Percentiles rank a stretch among this genome's conserved stretches.
Evolutionary conservation across 35 echinoderm and acorn worm species (phyloP).

Genomic region (Apostichopus parvimensis): DNA sequence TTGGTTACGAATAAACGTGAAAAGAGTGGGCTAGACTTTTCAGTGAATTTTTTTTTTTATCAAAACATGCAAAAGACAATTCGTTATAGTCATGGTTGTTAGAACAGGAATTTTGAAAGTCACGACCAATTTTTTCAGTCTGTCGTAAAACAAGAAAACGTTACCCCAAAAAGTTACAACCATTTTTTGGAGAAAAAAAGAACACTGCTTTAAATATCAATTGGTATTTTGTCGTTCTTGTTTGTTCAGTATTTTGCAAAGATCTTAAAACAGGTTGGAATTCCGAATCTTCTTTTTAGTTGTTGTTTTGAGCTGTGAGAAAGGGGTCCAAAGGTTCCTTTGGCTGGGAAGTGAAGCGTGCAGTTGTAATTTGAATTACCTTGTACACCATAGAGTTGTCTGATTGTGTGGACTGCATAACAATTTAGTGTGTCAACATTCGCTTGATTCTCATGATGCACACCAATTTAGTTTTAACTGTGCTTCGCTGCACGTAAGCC

Average conservation of each 20-base stretch:
- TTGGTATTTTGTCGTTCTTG: not conserved
- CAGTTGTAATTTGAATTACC: not conserved
- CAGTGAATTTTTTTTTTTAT: too few species aligned
- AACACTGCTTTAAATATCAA: not conserved
- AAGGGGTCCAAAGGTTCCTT: slow-evolving; percentile 26
- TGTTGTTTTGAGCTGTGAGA: not conserved
- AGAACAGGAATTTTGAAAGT: too few species aligned
- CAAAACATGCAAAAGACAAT: too few species aligned
- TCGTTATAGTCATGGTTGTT: too few species aligned
- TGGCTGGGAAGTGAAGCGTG: slow-evolving; percentile 10
- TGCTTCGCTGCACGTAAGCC: too few species aligned
- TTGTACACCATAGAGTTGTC: not conserved
- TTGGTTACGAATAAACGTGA: too few species aligned
- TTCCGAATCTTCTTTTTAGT: not conserved
- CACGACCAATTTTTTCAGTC: too few species aligned
- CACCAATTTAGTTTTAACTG: too few species aligned
- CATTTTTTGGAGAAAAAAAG: too few species aligned
- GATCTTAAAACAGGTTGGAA: not conserved
- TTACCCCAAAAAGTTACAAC: too few species aligned
- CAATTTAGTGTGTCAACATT: slow-evolving; percentile 12
- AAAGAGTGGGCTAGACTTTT: too few species aligned
- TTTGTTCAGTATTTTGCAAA: slow-evolving; percentile 5
- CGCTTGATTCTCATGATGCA: not conserved
- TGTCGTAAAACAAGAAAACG: too few species aligned
- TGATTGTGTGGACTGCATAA: not conserved